phyloP scores from a whole-genome alignment of 2,888 invertebrate genomes.

The Caenorhabditis sulstoni region DNA sequence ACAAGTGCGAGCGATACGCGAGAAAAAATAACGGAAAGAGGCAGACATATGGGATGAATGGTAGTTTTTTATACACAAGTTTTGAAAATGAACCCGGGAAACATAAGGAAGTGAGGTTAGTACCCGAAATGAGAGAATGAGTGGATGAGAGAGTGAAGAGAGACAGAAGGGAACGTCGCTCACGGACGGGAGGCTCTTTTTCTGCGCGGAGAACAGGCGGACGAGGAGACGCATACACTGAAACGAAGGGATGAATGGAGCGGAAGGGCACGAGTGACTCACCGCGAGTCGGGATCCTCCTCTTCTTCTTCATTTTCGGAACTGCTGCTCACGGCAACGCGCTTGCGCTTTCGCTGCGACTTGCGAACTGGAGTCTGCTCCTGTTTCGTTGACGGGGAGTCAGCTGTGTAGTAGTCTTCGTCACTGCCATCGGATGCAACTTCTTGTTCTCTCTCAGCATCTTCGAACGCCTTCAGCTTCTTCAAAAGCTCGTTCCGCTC shows the following conservation, averaged over 20 bases:
- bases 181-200: slow-evolving; percentile 20
- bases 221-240: neutral
- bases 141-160: neutral
- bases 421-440: neutral
- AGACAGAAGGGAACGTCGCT: neutral
- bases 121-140: neutral
- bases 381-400: neutral
- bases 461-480: slow-evolving; percentile 5
- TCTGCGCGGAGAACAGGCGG: slow-evolving; percentile 14
- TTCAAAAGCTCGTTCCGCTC: slow-evolving; percentile 25
- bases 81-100: neutral
- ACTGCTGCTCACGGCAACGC: slow-evolving; percentile 11
- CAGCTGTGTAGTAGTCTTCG: neutral
- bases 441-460: slow-evolving; percentile 2
- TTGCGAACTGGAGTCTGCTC: neutral
- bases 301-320: neutral
- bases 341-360: slow-evolving; percentile 5
- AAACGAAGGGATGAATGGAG: neutral
- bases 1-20: slow-evolving; percentile 35
- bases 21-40: neutral
- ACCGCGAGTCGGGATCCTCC: slow-evolving; percentile 8
- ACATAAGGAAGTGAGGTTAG: neutral
- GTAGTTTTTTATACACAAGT: neutral
- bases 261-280: too few relatives aligned
- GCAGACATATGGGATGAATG: neutral